Conservation (phyloP, 2,888 invertebrate genomes). For the Dendrolimus pini region DNA sequence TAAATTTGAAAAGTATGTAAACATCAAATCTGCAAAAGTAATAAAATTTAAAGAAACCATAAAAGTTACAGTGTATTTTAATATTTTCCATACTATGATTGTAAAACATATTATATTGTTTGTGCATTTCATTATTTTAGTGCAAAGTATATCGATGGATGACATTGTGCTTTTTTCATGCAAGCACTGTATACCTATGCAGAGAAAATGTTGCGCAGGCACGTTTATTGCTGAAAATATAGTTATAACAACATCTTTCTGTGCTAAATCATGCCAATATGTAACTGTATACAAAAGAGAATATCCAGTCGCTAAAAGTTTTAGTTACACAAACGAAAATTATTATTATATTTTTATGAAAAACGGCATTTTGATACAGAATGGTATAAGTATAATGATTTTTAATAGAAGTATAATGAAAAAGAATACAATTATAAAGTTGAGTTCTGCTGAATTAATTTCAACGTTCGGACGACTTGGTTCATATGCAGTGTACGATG, state of each 20-base stretch:
- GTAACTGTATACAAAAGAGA: slow-evolving; percentile 6
- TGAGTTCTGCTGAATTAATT: slow-evolving; percentile 27
- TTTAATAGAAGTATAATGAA: background rate
- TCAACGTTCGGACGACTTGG: slow-evolving; percentile 22
- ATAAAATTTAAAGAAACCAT: too few relatives aligned
- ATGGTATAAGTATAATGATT: background rate
- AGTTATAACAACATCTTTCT: slow-evolving; percentile 37
- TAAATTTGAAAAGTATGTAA: too few relatives aligned
- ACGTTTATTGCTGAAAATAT: slow-evolving; percentile 31
- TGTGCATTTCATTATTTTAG: background rate
- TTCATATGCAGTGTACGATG: background rate
- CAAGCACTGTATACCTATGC: slow-evolving; percentile 14
- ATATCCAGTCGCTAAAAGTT: background rate
- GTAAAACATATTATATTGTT: background rate
- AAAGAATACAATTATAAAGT: slow-evolving; percentile 16
- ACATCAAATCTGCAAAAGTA: too few relatives aligned
- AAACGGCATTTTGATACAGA: background rate
- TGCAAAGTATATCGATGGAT: slow-evolving; percentile 18
- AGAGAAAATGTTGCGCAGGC: slow-evolving; percentile 34
- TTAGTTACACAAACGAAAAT: background rate
- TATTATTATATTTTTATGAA: background rate
- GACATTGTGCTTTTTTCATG: slow-evolving; percentile 33
- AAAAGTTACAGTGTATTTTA: background rate
- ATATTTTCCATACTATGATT: background rate
- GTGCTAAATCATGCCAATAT: slow-evolving; percentile 36